Evolutionary conservation across 2,113 vertebrate species (phyloP).

Genomic region (Herpailurus yagouaroundi): DNA sequence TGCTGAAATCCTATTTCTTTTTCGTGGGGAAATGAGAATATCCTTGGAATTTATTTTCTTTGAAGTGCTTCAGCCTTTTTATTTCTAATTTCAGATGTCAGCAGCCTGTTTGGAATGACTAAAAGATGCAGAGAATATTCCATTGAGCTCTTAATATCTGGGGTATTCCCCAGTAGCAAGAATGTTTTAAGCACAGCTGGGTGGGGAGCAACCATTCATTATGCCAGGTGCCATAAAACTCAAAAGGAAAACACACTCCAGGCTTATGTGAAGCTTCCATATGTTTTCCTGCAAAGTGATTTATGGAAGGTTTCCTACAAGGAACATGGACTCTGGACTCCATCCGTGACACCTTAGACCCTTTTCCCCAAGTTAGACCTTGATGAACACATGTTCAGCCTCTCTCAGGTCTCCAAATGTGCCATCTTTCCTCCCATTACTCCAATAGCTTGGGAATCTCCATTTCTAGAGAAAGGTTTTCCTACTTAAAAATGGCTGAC

Average conservation of each 20-base stretch:
- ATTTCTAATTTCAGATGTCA: constrained; percentile 76
- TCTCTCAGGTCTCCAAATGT: neutral
- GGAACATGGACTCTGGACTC: neutral
- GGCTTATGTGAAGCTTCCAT: neutral
- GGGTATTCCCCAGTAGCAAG: constrained; percentile 40
- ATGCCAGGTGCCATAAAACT: neutral
- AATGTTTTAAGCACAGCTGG: constrained; percentile 8
- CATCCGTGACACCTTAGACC: neutral
- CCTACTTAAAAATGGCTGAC: neutral
- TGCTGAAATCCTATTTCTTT: constrained; percentile 62
- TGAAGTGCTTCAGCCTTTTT: constrained; percentile 65
- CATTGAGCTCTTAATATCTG: constrained; percentile 32
- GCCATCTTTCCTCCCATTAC: neutral
- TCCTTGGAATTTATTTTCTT: constrained; percentile 59
- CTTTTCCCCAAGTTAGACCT: neutral
- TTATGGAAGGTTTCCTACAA: neutral
- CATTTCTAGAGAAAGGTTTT: neutral
- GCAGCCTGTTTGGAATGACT: constrained; percentile 32
- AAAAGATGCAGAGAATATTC: constrained; percentile 27
- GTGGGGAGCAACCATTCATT: neutral
- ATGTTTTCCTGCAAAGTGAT: neutral
- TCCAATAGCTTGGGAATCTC: neutral
- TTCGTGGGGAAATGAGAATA: constrained; percentile 65
- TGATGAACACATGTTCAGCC: neutral
- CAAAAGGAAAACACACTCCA: neutral